Base-by-base conservation (phyloP, 2,888 invertebrate genomes). In the Zaprionus lineosus region DNA sequence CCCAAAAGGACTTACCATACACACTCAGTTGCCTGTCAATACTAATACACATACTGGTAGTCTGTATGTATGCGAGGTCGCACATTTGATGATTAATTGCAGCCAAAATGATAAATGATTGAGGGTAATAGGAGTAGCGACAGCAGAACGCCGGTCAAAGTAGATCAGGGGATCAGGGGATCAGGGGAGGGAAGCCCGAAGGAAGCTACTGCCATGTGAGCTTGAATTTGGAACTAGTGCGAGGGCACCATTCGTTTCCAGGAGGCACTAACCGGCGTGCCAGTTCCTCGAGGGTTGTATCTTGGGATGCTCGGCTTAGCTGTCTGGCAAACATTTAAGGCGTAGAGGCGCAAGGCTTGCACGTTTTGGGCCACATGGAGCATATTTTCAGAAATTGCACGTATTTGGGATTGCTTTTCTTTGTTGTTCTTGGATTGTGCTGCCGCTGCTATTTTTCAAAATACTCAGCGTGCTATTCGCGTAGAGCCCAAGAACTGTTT, bases 11-110 rank as follows among this genome's bases (percentile, higher is more conserved):
- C 56, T 33, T 55, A 33, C 6, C 46, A 18, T 15, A 53, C 31
- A 37, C 15, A 34, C 33, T 50, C 37, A 40, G 12, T 21, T 12
- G 0, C 6, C 1, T 7, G 8, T 16, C 8, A 16, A n/a, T 28
- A 52, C 26, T 5, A 9, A n/a, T 12, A 28, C 33, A 47, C 14
- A 15, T 34, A 34, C 48, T 29, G 31, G 18, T 1, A 15, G 29
- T 15, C 26, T 47, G 73, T 56, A 51, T 60, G 26, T 56, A 57
- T 60, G 59, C 56, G 52, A 60, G 59, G 39, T 56, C 60, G 48
- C 68, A 72, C 69, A 66, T 83, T 74, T 76, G 81, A 88, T 87
- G 88, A 87, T 88, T 88, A 87, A 87, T 87, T 87, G 84, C 83
- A 83, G 84, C 65, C 81, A 82, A 81, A 79, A 83, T 87, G 88